Conservation (phyloP, 2,797 vertebrate genomes). For the Xenentodon cancila region DNA sequence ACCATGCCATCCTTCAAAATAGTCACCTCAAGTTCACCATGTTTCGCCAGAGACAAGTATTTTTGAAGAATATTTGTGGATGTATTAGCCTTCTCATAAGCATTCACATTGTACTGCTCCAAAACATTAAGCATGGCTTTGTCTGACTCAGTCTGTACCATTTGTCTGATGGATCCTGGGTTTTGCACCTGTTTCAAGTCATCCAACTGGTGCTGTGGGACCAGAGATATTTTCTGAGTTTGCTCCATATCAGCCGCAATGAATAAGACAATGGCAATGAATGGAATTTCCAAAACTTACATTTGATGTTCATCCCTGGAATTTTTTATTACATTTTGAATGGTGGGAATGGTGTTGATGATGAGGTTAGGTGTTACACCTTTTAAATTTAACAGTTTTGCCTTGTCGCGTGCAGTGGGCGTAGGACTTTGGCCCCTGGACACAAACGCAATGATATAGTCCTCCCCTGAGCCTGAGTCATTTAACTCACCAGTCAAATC, state of each 20-base stretch:
- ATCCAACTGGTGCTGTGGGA: too few species aligned
- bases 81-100: background rate
- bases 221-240: too few species aligned
- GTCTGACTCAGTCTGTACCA: too few species aligned
- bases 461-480: background rate
- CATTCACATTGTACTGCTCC: background rate
- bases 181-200: too few species aligned
- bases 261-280: too few species aligned
- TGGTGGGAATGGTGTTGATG: too few species aligned
- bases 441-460: slow-evolving; percentile 10
- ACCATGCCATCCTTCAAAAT: background rate
- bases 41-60: background rate
- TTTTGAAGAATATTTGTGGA: background rate
- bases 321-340: too few species aligned
- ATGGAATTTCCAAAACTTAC: background rate
- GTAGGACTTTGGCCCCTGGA: background rate
- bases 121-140: too few species aligned
- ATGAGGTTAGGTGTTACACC: background rate
- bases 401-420: background rate
- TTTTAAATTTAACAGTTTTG: background rate
- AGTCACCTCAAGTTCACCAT: background rate
- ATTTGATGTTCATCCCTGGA: background rate
- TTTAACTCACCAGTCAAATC: background rate
- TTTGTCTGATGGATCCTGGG: too few species aligned
- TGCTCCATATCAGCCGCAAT: too few species aligned